Base-by-base conservation (phyloP, 2,888 invertebrate genomes). In the Apomyelois bistriatella region DNA sequence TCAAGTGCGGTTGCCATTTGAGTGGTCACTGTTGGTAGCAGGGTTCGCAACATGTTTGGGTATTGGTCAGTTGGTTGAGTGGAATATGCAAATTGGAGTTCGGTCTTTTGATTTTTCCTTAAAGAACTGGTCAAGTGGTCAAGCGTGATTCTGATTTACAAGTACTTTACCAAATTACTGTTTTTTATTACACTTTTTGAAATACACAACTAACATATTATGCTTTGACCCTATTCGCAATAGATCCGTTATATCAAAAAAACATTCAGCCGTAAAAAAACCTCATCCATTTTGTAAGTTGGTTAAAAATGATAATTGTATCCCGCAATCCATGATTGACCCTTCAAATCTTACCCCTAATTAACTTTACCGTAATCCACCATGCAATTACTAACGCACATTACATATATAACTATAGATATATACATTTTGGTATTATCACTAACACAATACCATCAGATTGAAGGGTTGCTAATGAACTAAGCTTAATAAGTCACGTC, bases 401-500 rank as follows among this genome's bases (percentile, higher is more conserved):
- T n/a, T n/a, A n/a, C n/a, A n/a, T n/a, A 35, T 32, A 7, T 16
- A 32, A 32, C 32, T 15, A 46, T 16, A 30, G 7, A 43, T 5
- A 46, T 10, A 35, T 46, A 35, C 13, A 46, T 13, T 13, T 13
- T 15, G 13, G 36, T 16, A 36, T 52, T 8, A 36, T 52, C 43
- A 41, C 12, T 40, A 22, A 13, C 38, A 52, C 43, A 46, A 52
- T 52, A 43, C 48, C 28, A 22, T 38, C 10, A 40, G 32, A 52
- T 43, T 35, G 52, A 42, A 52, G 58, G 59, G 58, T 54, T 49
- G 54, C 62, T 70, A 74, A 74, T 76, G 71, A 76, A 66, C 70
- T 63, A 53, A 64, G 69, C 68, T 66, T 70, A 74, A 72, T 70
- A 74, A 69, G 72, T 57, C 68, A 55, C 55, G 60, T 66, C 64